phyloP scores from a whole-genome alignment of 2,797 vertebrate genomes.

The Antrozous pallidus region DNA sequence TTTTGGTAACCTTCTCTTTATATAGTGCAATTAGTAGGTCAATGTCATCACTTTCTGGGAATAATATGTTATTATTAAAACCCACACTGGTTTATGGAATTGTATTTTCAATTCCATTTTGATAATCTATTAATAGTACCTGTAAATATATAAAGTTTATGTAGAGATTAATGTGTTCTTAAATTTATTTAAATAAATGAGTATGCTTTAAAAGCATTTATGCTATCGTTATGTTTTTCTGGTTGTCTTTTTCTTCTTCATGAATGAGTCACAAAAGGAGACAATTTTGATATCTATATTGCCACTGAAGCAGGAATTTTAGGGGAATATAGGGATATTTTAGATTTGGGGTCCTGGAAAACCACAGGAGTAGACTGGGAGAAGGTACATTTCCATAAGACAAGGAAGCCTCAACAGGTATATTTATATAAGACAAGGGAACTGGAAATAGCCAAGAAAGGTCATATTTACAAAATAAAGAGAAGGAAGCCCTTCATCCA shows the following conservation, averaged over 20 bases:
- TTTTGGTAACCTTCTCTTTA: too few relatives aligned
- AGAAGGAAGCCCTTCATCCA: too few relatives aligned
- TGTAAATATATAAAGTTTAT: background rate
- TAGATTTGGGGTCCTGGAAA: too few relatives aligned
- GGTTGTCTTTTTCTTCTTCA: background rate
- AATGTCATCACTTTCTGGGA: background rate
- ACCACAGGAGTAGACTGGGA: too few relatives aligned
- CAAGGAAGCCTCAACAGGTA: too few relatives aligned
- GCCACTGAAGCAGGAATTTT: too few relatives aligned
- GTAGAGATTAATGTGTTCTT: background rate
- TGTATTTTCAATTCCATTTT: background rate
- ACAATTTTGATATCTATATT: background rate
- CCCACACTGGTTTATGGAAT: background rate
- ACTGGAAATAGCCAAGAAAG: too few relatives aligned
- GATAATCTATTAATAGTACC: background rate
- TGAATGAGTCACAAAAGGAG: background rate
- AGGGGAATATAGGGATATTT: too few relatives aligned
- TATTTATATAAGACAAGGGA: too few relatives aligned
- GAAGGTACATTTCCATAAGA: too few relatives aligned
- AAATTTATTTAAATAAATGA: background rate
- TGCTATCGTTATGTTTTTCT: background rate
- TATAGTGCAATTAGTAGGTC: background rate
- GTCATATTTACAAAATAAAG: too few relatives aligned
- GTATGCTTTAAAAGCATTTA: background rate
- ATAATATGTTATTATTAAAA: background rate